phyloP scores from a whole-genome alignment of 2,888 invertebrate genomes.

The Sipha maydis region DNA sequence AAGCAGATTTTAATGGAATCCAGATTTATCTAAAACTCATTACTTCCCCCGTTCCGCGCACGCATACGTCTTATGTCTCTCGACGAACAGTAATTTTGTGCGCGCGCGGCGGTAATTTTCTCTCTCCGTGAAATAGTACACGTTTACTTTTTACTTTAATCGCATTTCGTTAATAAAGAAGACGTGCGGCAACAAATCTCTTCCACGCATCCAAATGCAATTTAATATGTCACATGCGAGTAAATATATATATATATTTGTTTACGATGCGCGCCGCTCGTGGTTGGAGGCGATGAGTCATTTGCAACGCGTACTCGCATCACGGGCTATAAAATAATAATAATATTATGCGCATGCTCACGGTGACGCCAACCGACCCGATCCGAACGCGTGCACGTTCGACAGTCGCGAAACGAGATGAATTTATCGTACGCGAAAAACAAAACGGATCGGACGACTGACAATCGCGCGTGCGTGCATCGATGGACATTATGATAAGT shows the following conservation, averaged over 20 bases:
- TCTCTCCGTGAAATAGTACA: no score
- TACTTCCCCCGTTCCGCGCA: neutral
- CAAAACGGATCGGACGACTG: neutral
- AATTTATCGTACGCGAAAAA: neutral
- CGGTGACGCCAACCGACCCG: no score
- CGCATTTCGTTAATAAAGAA: conserved; percentile 12
- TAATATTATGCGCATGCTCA: no score
- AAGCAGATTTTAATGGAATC: conserved; percentile 4
- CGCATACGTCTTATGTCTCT: neutral
- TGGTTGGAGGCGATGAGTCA: no score
- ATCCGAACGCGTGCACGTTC: neutral
- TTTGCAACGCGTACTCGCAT: no score
- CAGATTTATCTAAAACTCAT: conserved; percentile 27
- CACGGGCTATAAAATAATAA: no score
- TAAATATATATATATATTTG: no score
- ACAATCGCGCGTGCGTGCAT: no score
- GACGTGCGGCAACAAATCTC: neutral
- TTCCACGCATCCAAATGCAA: conserved; percentile 13
- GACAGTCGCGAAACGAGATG: neutral
- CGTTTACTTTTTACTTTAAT: conserved; percentile 26
- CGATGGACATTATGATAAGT: no score
- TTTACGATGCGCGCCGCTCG: no score
- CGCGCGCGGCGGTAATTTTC: no score
- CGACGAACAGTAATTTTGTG: neutral
- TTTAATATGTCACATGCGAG: conserved; percentile 12